Base-by-base conservation (phyloP, 2,113 vertebrate genomes). In the Choloepus hoffmanni region DNA sequence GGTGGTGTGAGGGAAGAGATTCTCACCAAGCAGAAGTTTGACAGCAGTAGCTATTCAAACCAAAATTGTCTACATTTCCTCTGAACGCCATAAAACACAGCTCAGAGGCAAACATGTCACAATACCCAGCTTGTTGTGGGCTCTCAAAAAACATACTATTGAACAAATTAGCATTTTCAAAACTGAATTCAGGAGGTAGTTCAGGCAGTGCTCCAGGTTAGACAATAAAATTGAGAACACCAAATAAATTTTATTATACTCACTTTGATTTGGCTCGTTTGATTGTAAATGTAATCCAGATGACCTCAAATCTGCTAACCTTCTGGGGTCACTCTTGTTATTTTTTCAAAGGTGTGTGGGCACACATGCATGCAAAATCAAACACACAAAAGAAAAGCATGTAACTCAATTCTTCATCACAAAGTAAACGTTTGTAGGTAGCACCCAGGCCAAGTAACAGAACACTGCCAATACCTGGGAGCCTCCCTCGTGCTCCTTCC, bases 211-310 rank as follows among this genome's bases (percentile, higher is more conserved):
- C 45, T 21, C 70, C 88, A 83, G 68, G 43, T 92, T 89, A 82
- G 50, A 78, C 53, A 94, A 73, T 11, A 89, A 79, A 90, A 93
- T 0, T 81, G 53, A 93, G 83, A 86, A 92, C 72, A 85, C 92
- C 72, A 65, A 93, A 86, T 85, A 86, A 92, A 92, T 77, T 85
- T 82, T 90, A 89, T 92, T 85, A 85, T 23, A 21, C 55, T 88
- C 85, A 50, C 73, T 92, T 97, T 85, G 82, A 18, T 96, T 95
- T 95, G 85, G 67, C 62, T 97, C 53, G 45, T 96, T 95, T 23
- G n/a, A 65, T 72, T 85, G 62, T 88, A 95, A 94, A 94, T 95
- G 60, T 63, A 92, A 82, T 68, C 62, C 92, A 93, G 85, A 88
- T 95, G 85, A 85, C 81, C 79, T 89, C 40, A 74, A 92, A 67